Conservation (phyloP, 2,888 invertebrate species). For the Drosophila formosana region DNA sequence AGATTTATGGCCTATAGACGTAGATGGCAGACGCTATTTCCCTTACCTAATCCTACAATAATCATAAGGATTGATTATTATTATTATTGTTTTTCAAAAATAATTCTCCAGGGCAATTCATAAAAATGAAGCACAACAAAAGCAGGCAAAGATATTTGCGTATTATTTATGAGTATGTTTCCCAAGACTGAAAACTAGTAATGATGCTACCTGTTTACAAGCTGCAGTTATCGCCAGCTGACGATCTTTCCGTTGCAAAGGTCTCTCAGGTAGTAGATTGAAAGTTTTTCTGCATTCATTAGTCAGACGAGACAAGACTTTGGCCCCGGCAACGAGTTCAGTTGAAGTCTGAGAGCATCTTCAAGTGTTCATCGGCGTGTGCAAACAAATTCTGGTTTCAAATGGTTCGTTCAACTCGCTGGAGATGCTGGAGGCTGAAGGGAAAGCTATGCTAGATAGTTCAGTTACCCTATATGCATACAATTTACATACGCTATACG, state of each 20-base stretch:
- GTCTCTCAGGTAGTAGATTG: constrained; percentile 11
- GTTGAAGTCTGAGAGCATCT: constrained; percentile 19
- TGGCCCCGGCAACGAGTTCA: neutral
- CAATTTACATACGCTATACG: neutral
- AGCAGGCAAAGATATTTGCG: too few relatives aligned
- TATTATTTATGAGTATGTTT: too few relatives aligned
- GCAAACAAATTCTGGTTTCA: constrained; percentile 50
- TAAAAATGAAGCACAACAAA: too few relatives aligned
- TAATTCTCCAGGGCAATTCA: too few relatives aligned
- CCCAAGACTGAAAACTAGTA: neutral
- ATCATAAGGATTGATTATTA: too few relatives aligned
- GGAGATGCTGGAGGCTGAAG: constrained; percentile 1
- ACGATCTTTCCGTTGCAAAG: neutral
- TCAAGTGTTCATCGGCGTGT: constrained; percentile 17
- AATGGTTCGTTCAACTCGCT: constrained; percentile 44
- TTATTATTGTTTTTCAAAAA: too few relatives aligned
- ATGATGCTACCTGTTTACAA: neutral
- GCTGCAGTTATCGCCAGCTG: neutral
- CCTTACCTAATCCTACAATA: too few relatives aligned
- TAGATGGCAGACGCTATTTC: too few relatives aligned
- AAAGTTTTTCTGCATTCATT: constrained; percentile 28
- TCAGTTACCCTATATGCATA: neutral
- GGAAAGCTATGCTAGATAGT: constrained; percentile 18
- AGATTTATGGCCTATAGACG: neutral
- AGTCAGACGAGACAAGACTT: constrained; percentile 20